Evolutionary conservation across 1,140 invertebrate species (phyloP), one percentile per base, ranked within the genome.

Genomic region (Aphelenchoides fujianensis): DNA sequence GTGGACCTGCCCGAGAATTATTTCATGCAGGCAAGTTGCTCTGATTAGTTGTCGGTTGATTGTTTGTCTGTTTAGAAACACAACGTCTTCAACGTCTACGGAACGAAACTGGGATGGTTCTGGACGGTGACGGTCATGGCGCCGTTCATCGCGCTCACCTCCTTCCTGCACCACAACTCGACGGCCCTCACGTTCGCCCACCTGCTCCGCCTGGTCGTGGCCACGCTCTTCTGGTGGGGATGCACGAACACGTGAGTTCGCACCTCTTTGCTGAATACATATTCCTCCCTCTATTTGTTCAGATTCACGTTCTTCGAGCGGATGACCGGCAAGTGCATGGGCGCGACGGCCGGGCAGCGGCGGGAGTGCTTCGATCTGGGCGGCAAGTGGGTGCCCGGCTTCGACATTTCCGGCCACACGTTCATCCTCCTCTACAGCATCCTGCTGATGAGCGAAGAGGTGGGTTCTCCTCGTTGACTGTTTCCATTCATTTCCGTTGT

Each of bases 141-240:
- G n/a, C 82, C 81, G 0, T 83, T 83, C 36, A 73, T 84, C 19
- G 83, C 64, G 59, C 68, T 61, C 1, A 66, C 78, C n/a, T 72
- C 75, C 7, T 71, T 55, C 30, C 53, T 74, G 16, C 77, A 77
- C 41, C 63, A 78, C 59, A 62, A 73, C 27, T 37, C 31, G 27
- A 88, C 74, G 87, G 89, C 41, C 85, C 89, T 71, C 87, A 59
- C 62, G 7, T 36, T 68, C 2, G 52, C 85, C 0, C 91, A 93
- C 81, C 78, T 95, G 16, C 83, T 87, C 2, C 88, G 95, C 69
- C 82, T 97, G 1, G 78, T 88, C 2, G 88, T 97, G 54, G 94
- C 92, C 19, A 97, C 94, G 0, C 83, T 90, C 32, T 89, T 91
- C 79, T 98, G 95, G 95, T 91, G 91, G 75, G 85, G 89, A 32